phyloP scores from a whole-genome alignment of 2,797 vertebrate genomes.

The Microctenopoma steveboyesi region DNA sequence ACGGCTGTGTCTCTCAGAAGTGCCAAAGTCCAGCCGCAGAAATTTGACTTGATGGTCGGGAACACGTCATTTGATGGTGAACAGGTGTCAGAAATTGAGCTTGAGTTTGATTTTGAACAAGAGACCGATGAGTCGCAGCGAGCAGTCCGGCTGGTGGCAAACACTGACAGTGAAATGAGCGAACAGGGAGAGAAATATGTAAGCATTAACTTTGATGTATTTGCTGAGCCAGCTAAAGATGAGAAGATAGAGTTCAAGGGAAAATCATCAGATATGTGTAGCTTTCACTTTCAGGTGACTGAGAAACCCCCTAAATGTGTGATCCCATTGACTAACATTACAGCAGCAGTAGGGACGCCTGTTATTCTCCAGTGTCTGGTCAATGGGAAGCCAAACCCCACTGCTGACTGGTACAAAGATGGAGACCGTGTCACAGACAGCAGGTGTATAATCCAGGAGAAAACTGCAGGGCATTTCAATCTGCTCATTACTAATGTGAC shows the following conservation, averaged over 20 bases:
- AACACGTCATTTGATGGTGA: slow-evolving; percentile 81
- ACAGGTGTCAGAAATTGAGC: slow-evolving; percentile 88
- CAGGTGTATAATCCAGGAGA: slow-evolving; percentile 89
- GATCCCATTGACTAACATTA: slow-evolving; percentile 87
- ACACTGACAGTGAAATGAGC: slow-evolving; percentile 82
- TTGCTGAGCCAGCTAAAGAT: slow-evolving; percentile 87
- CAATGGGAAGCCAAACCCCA: slow-evolving; percentile 88
- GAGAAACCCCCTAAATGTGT: slow-evolving; percentile 90
- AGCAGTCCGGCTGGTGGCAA: slow-evolving; percentile 83
- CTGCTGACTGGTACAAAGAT: slow-evolving; percentile 90
- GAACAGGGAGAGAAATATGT: slow-evolving; percentile 85
- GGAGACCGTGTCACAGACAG: slow-evolving; percentile 83
- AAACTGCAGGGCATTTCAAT: slow-evolving; percentile 88
- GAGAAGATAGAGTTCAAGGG: slow-evolving; percentile 89
- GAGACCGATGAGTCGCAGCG: slow-evolving; percentile 85
- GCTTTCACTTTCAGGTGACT: slow-evolving; percentile 93
- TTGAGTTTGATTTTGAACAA: slow-evolving; percentile 89
- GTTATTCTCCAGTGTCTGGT: slow-evolving; percentile 92
- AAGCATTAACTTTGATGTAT: slow-evolving; percentile 88
- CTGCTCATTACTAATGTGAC: slow-evolving; percentile 89
- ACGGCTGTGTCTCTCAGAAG: slow-evolving; percentile 76
- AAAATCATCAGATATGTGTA: slow-evolving; percentile 88
- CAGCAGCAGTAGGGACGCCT: slow-evolving; percentile 86
- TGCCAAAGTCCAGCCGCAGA: slow-evolving; percentile 79
- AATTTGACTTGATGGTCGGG: slow-evolving; percentile 86